Evolutionary conservation across 2,797 vertebrate genomes (phyloP).

Genomic region (Macrochelys suwanniensis): DNA sequence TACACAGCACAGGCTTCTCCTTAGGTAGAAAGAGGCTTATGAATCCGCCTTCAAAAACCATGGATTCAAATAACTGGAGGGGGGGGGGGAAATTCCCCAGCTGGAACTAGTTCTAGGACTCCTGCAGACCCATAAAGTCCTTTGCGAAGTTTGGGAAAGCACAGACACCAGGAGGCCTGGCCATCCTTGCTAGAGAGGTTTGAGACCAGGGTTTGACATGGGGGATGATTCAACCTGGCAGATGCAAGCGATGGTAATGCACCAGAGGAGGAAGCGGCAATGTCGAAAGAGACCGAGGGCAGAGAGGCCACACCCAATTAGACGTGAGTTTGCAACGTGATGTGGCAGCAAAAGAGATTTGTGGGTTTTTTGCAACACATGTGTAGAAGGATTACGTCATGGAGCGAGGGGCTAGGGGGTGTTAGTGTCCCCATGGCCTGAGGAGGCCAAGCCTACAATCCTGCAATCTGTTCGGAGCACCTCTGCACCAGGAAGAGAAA

Average conservation of each 20-base stretch:
- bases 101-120: neutral
- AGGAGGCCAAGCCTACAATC: neutral
- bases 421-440: neutral
- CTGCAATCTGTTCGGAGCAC: neutral
- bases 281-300: neutral
- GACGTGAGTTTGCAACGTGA: neutral
- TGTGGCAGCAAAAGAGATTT: neutral
- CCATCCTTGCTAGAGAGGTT: neutral
- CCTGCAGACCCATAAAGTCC: neutral
- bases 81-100: neutral
- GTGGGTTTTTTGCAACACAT: neutral
- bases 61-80: neutral
- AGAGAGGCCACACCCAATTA: neutral
- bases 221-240: neutral
- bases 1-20: neutral
- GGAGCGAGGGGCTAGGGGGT: neutral
- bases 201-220: neutral
- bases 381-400: neutral
- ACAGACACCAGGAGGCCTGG: neutral
- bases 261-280: neutral
- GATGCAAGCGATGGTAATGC: neutral
- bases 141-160: neutral
- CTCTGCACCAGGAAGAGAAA: neutral
- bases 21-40: neutral
- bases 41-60: too few species aligned